Percentiles rank a stretch among this genome's conserved stretches.
Evolutionary conservation across 2,888 invertebrate genomes (phyloP).

Genomic region (Dynastes maya): DNA sequence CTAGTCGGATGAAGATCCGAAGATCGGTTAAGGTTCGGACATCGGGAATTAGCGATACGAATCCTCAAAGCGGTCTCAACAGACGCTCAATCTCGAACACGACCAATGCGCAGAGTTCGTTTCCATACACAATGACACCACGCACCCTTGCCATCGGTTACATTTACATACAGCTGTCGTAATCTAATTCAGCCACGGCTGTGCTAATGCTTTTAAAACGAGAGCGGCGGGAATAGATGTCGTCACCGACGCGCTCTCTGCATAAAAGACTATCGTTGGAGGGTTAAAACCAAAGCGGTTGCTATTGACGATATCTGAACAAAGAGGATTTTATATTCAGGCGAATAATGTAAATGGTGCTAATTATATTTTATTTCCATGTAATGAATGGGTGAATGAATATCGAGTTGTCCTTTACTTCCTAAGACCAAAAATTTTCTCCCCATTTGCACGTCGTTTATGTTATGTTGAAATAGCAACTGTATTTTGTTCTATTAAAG

Average conservation of each 20-base stretch:
- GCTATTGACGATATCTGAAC: conserved; percentile 11
- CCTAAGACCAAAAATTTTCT: no score
- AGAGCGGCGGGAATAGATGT: conserved; percentile 17
- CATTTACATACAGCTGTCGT: conserved; percentile 44
- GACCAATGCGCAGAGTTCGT: conserved; percentile 1
- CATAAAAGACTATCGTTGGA: conserved; percentile 1
- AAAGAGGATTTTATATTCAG: conserved; percentile 11
- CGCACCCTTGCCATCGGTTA: conserved; percentile 16
- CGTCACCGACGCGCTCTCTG: conserved; percentile 3
- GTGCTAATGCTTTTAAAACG: conserved; percentile 41
- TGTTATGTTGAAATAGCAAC: no score
- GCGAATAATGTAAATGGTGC: conserved; percentile 14
- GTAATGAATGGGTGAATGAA: background rate
- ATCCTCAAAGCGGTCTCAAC: conserved; percentile 22
- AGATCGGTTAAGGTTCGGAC: conserved; percentile 30
- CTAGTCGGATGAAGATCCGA: conserved; percentile 12
- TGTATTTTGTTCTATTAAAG: no score
- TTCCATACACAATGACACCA: conserved; percentile 4
- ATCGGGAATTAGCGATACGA: conserved; percentile 38
- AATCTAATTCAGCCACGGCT: conserved; percentile 39
- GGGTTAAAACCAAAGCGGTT: conserved; percentile 6
- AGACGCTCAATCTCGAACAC: conserved; percentile 21
- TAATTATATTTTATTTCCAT: conserved; percentile 12
- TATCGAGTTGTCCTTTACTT: background rate
- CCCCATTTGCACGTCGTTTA: no score